Conservation (phyloP, 2,113 vertebrate genomes). For the Rhynchopsitta pachyrhyncha region DNA sequence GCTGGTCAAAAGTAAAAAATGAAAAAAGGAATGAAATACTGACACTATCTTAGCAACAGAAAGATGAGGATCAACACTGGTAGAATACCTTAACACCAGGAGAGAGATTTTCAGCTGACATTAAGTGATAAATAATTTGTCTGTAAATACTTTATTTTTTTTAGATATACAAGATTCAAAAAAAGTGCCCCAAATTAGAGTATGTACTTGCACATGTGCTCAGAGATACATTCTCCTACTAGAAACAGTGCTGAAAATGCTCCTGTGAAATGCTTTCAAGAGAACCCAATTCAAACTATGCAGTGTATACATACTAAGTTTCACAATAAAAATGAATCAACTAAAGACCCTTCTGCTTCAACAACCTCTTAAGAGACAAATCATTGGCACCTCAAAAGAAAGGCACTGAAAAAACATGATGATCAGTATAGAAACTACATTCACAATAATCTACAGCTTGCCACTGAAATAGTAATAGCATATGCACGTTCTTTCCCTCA, state of each 20-base stretch:
- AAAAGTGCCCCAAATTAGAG: not conserved
- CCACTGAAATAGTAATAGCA: not conserved
- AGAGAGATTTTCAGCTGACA: not conserved
- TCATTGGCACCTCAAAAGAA: slow-evolving; percentile 4
- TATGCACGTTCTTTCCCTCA: not conserved
- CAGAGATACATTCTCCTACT: not conserved
- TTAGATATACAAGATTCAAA: not conserved
- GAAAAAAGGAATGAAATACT: not conserved
- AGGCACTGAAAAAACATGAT: not conserved
- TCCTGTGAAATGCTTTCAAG: not conserved
- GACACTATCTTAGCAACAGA: not conserved
- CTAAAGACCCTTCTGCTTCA: not conserved
- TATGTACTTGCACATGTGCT: not conserved
- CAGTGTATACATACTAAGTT: not conserved
- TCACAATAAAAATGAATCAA: not conserved
- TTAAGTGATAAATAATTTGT: not conserved
- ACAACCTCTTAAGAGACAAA: not conserved
- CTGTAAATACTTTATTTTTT: not conserved
- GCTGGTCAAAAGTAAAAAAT: not conserved
- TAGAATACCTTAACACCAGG: not conserved
- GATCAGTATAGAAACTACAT: not conserved
- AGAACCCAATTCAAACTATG: not conserved
- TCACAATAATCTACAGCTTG: not conserved
- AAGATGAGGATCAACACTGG: not conserved
- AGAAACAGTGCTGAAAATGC: not conserved